phyloP scores from a whole-genome alignment of 2,888 invertebrate genomes.

The Leucania comma region DNA sequence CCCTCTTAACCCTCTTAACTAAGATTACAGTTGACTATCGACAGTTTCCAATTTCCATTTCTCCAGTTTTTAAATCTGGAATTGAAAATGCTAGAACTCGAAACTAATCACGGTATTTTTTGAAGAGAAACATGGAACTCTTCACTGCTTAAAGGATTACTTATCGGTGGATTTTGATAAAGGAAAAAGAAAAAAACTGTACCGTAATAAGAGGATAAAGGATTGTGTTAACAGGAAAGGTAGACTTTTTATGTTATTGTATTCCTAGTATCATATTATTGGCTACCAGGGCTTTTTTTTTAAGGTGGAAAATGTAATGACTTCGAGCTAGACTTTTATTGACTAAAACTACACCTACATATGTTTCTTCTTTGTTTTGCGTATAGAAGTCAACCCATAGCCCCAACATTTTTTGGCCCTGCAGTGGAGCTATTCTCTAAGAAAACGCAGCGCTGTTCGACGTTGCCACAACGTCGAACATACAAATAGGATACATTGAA shows the following conservation, averaged over 20 bases:
- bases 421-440: no score
- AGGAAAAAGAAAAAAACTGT: not conserved
- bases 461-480: no score
- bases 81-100: constrained; percentile 5
- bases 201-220: not conserved
- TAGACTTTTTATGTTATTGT: not conserved
- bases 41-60: constrained; percentile 15
- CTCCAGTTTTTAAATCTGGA: not conserved
- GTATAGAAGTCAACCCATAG: no score
- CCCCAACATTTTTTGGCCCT: no score
- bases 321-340: no score
- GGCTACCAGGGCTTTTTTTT: no score
- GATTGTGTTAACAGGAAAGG: not conserved
- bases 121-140: constrained; percentile 6
- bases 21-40: constrained; percentile 16
- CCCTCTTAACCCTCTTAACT: constrained; percentile 1
- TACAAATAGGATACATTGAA: no score
- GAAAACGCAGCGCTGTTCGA: no score
- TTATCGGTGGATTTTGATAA: constrained; percentile 1
- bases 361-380: not conserved
- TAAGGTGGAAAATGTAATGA: no score
- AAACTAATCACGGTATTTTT: constrained; percentile 10
- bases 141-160: constrained; percentile 7
- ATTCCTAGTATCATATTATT: not conserved
- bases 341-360: no score